Conservation (phyloP, 35 echinoderm and acorn worm genomes). For the Strongylocentrotus purpuratus region DNA sequence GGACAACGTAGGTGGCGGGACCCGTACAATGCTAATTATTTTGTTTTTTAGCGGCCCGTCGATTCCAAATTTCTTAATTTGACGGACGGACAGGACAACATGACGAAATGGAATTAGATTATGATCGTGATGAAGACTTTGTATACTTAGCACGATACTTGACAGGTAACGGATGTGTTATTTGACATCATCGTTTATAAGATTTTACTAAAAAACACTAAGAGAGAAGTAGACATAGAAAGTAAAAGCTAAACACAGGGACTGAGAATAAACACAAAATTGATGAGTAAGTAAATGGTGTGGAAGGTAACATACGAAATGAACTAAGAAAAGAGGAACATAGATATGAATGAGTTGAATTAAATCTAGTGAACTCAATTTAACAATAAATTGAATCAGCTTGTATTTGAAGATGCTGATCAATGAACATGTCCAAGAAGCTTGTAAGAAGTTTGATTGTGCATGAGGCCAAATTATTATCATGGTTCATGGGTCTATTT, state of each 20-base stretch:
- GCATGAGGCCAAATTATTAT: no score
- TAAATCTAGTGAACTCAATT: no score
- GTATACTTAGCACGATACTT: neutral
- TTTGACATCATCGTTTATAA: neutral
- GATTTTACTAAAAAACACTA: neutral
- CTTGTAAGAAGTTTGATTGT: no score
- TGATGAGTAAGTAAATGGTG: neutral
- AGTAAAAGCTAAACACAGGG: no score
- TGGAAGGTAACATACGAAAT: no score
- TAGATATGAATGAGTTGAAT: no score
- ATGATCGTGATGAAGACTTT: neutral
- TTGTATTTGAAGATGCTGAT: no score
- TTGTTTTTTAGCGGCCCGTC: neutral
- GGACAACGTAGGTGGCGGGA: neutral
- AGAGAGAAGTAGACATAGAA: no score
- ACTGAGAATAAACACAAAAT: neutral
- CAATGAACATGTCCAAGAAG: no score
- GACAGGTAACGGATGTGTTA: neutral
- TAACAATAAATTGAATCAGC: no score
- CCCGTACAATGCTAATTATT: slow-evolving; percentile 3
- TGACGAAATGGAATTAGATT: neutral
- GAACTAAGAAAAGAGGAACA: no score
- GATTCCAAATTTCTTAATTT: neutral
- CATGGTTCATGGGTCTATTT: no score
- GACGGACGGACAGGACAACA: neutral